Evolutionary conservation across 2,888 invertebrate genomes (phyloP).

Genomic region (Ennomos fuscantarius): DNA sequence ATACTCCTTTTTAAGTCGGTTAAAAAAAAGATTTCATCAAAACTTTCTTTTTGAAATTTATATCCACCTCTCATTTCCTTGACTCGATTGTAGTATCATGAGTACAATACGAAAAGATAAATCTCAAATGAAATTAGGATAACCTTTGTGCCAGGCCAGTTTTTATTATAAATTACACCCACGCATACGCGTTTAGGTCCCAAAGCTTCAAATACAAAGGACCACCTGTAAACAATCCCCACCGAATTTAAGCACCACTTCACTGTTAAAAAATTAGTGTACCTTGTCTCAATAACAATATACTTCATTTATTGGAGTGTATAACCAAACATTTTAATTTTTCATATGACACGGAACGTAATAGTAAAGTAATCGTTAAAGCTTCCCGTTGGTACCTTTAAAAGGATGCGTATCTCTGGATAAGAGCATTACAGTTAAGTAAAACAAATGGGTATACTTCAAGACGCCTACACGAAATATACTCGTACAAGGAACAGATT

Average conservation of each 20-base stretch:
- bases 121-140: conserved; percentile 29
- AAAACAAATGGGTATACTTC: conserved; percentile 71
- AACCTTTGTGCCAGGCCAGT: conserved; percentile 36
- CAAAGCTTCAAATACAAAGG: conserved; percentile 53
- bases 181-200: conserved; percentile 45
- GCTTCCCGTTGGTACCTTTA: conserved; percentile 35
- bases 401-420: conserved; percentile 46
- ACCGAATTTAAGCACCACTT: conserved; percentile 19
- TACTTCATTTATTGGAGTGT: neutral
- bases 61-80: neutral
- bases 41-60: neutral
- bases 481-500: conserved; percentile 60
- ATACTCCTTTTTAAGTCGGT: too few species aligned
- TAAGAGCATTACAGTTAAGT: conserved; percentile 72
- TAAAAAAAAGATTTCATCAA: conserved; percentile 1
- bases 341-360: conserved; percentile 3
- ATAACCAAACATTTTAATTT: neutral
- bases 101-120: conserved; percentile 36
- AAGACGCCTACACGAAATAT: conserved; percentile 59
- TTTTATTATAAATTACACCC: conserved; percentile 49
- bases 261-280: neutral
- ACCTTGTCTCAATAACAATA: conserved; percentile 12
- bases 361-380: neutral
- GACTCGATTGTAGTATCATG: conserved; percentile 13
- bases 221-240: conserved; percentile 51